A percentile compares a stretch with the other conserved stretches of the same genome.
These are phyloP conservation scores for Lanius ludovicianus DNA, from an alignment of 2,113 vertebrate genomes.

Conservation along the genomic window DNA sequence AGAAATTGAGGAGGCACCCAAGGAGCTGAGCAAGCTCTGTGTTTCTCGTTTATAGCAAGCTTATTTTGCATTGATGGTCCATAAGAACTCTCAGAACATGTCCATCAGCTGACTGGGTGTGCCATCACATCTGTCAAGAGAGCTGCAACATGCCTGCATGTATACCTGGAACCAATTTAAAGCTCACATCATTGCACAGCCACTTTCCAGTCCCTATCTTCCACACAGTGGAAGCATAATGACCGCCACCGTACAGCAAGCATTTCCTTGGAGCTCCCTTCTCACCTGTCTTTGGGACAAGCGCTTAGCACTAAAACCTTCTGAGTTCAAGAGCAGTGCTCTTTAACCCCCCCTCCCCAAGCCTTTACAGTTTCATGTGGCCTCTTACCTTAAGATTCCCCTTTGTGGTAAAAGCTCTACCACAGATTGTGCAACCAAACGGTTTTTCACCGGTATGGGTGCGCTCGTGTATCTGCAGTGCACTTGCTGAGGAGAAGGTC, in stretches of 20 bases:
- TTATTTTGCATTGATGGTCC: neutral
- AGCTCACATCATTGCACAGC: neutral
- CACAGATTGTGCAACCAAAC: constrained; percentile 97
- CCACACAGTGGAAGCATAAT: neutral
- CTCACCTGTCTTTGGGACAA: neutral
- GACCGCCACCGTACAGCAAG: neutral
- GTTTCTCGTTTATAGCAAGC: neutral
- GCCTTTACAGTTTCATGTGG: constrained; percentile 43
- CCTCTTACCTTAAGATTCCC: constrained; percentile 97
- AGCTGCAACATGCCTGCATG: accelerated
- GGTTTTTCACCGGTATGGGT: constrained; percentile 99
- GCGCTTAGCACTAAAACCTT: neutral
- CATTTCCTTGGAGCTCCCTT: neutral
- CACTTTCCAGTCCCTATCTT: neutral
- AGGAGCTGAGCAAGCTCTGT: neutral
- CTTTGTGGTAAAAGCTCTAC: constrained; percentile 98
- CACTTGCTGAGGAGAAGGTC: constrained; percentile 98
- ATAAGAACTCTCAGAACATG: neutral
- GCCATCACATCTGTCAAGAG: neutral
- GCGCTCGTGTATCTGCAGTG: constrained; percentile 98
- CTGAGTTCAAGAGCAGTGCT: neutral
- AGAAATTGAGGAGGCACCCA: neutral
- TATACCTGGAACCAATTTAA: neutral
- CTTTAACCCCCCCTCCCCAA: neutral
- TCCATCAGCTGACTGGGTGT: neutral